Percentiles rank a stretch among this genome's conserved stretches.
Conservation (phyloP, 2,113 vertebrate species). For the Tretioscincus oriximinensis region DNA sequence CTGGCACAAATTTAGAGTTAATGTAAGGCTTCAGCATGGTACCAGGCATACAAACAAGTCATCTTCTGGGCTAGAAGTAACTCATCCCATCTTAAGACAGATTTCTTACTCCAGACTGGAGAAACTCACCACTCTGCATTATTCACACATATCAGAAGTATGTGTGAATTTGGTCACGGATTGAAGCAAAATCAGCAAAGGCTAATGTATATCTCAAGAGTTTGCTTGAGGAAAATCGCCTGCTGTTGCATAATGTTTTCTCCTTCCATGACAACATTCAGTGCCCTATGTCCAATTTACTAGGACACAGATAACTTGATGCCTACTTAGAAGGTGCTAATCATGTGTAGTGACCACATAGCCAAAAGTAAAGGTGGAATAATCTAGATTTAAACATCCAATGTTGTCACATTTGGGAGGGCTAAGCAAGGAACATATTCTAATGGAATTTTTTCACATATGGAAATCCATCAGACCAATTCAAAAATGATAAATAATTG, state of each 20-base stretch:
- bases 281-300: neutral
- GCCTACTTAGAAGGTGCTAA: neutral
- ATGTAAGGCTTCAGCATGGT: too few relatives aligned
- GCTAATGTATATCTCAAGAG: too few relatives aligned
- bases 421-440: neutral
- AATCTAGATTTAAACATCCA: neutral
- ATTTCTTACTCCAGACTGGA: too few relatives aligned
- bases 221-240: neutral
- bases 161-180: too few relatives aligned
- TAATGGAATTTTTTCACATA: neutral
- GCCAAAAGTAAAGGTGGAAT: neutral
- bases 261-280: neutral
- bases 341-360: neutral
- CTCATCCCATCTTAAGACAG: too few relatives aligned
- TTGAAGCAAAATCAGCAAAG: too few relatives aligned
- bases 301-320: neutral
- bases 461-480: neutral
- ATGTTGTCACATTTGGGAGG: neutral
- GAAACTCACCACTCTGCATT: too few relatives aligned
- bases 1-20: too few relatives aligned
- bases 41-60: too few relatives aligned
- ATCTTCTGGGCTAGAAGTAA: too few relatives aligned
- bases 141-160: too few relatives aligned
- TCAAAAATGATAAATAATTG: neutral
- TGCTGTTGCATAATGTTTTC: neutral